Evolutionary conservation across 2,888 invertebrate genomes (phyloP).

Genomic region (Neoscelio sp.): DNA sequence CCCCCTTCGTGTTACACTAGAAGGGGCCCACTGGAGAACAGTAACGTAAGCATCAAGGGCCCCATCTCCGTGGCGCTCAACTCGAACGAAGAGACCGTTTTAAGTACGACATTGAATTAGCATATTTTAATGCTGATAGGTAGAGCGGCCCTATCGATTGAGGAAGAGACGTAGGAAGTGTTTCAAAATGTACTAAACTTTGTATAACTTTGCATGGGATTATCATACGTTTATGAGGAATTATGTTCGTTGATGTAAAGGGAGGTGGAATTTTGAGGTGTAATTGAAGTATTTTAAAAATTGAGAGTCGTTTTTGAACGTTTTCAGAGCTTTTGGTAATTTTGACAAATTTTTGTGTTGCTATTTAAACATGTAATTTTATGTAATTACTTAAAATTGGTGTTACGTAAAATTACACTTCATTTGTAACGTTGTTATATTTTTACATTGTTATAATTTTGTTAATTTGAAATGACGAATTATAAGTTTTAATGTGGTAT

Average conservation of each 20-base stretch:
- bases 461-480: too few relatives aligned
- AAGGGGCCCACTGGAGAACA: constrained; percentile 82
- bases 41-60: constrained; percentile 80
- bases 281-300: too few relatives aligned
- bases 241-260: constrained; percentile 27
- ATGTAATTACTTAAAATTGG: too few relatives aligned
- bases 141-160: constrained; percentile 45
- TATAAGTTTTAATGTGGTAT: too few relatives aligned
- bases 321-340: too few relatives aligned
- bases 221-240: constrained; percentile 34
- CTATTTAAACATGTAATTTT: too few relatives aligned
- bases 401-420: too few relatives aligned
- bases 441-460: too few relatives aligned
- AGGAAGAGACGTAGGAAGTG: constrained; percentile 38
- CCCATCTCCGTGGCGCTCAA: constrained; percentile 78
- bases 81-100: background rate
- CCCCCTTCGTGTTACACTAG: constrained; percentile 82
- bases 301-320: too few relatives aligned
- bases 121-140: constrained; percentile 34
- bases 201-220: constrained; percentile 47
- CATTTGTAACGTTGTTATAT: too few relatives aligned
- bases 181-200: constrained; percentile 39
- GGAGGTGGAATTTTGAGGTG: too few relatives aligned
- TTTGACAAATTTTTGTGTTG: too few relatives aligned
- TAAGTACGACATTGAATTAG: constrained; percentile 15